phyloP scores from a whole-genome alignment of 2,888 invertebrate species.

The Corbicula japonica region DNA sequence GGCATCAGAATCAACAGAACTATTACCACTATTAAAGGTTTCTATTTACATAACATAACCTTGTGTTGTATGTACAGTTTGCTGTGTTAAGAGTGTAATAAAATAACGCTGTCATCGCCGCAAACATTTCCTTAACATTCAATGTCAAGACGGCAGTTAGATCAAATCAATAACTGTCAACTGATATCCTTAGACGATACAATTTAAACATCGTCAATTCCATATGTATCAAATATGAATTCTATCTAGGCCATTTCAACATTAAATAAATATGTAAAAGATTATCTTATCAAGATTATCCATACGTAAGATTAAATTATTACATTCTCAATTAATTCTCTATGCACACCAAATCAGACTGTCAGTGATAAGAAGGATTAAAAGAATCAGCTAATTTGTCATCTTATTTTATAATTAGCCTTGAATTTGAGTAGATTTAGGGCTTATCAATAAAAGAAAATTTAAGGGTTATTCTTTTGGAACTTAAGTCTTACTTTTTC shows the following conservation, averaged over 20 bases:
- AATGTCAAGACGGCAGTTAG: conserved; percentile 1
- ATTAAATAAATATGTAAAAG: conserved; percentile 41
- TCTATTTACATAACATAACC: too few species aligned
- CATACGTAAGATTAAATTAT: conserved; percentile 21
- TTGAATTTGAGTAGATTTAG: too few species aligned
- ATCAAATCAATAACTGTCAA: conserved; percentile 27
- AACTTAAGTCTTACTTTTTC: too few species aligned
- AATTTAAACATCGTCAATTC: conserved; percentile 14
- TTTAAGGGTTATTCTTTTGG: too few species aligned
- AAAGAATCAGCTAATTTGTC: too few species aligned
- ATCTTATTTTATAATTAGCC: too few species aligned
- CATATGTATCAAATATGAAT: conserved; percentile 8
- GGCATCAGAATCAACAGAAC: too few species aligned
- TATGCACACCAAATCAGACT: conserved; percentile 8
- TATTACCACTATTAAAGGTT: too few species aligned
- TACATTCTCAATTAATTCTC: conserved; percentile 41
- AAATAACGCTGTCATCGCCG: neutral
- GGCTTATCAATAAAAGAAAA: too few species aligned
- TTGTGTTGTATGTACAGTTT: too few species aligned
- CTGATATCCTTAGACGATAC: conserved; percentile 1
- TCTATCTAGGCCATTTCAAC: conserved; percentile 20
- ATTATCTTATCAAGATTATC: conserved; percentile 35
- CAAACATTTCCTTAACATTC: conserved; percentile 1
- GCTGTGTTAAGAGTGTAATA: too few species aligned
- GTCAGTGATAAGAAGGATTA: neutral